Base-by-base conservation (phyloP, 2,888 invertebrate genomes). In the Aproaerema taeniolella region DNA sequence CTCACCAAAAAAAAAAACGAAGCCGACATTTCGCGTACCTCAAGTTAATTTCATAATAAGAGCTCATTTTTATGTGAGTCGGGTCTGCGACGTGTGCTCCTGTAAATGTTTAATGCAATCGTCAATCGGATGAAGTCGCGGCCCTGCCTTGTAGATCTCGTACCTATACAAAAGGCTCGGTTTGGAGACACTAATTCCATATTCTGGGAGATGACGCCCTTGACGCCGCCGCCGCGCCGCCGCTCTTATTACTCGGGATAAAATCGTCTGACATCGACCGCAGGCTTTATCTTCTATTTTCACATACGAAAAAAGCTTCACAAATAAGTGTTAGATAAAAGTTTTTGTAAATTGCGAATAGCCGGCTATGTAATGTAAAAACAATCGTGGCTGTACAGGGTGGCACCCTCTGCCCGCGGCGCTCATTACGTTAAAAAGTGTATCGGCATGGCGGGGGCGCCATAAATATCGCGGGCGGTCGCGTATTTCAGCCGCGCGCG, bases 381-480 rank as follows among this genome's bases (percentile, higher is more conserved):
- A 59, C 61, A 66, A 61, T 59, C 47, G 49, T 45, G 48, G 45
- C 49, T 29, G 33, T 41, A 55, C 47, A 53, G 58, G 61, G 66
- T 55, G 61, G 61, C 41, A 16, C 32, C 37, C 37, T 38, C 34
- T 12, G 17, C 67, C 56, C 63, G 51, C 58, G 65, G 64, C 68
- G 63, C 81, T 85, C 86, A 85, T 86, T 85, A 85, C 81, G 80
- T 82, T 83, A 83, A 85, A 86, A 86, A 86, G 81, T 83, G 72
- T 86, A 86, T 86, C 77, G 83, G 79, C 76, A 81, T 70, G 77
- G 76, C 62, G 67, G 66, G 71, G 71, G 66, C 58, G 75, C 72
- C 78, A 87, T 88, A 88, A 87, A 87, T 88, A 85, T 73, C 63
- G 78, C 73, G 72, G 74, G 88, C 82, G 88, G 88, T 88, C 88